Conservation (phyloP, 2,888 invertebrate species). For the Drosophila seclusa region DNA sequence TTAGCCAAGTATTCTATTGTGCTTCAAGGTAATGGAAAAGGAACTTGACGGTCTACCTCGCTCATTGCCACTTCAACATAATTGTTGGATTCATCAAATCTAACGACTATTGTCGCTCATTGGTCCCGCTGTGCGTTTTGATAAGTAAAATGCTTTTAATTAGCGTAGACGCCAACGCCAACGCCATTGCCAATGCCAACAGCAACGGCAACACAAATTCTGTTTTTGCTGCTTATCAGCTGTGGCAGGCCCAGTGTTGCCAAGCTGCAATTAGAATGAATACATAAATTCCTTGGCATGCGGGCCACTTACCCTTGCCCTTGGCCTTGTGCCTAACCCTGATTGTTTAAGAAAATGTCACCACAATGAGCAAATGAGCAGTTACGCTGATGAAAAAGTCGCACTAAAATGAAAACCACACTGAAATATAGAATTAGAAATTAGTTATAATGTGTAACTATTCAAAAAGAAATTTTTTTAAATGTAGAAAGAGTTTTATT, state of each 20-base stretch:
- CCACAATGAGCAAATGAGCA: constrained; percentile 25
- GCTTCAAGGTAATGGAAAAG: constrained; percentile 30
- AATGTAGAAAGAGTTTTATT: background rate
- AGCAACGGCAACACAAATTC: constrained; percentile 20
- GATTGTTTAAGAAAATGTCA: constrained; percentile 36
- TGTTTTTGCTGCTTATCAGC: constrained; percentile 38
- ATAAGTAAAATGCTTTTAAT: constrained; percentile 76
- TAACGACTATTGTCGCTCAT: constrained; percentile 49
- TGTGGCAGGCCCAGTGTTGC: constrained; percentile 52
- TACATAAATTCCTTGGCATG: constrained; percentile 25
- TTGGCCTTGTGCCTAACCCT: constrained; percentile 13
- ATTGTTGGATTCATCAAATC: constrained; percentile 43
- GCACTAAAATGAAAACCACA: background rate
- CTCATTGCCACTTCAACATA: background rate
- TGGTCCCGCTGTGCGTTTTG: constrained; percentile 61
- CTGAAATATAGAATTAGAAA: background rate
- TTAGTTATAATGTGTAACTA: background rate
- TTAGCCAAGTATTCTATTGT: constrained; percentile 30
- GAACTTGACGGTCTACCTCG: background rate
- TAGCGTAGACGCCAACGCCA: constrained; percentile 52
- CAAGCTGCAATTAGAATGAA: constrained; percentile 31
- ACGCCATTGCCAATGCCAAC: constrained; percentile 12
- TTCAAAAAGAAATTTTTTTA: background rate
- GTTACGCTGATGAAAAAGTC: background rate
- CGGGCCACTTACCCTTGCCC: constrained; percentile 27